A percentile compares a stretch with the other conserved stretches of the same genome.
phyloP scores from a whole-genome alignment of 1,140 invertebrate species.

The Kradibia gibbosae region DNA sequence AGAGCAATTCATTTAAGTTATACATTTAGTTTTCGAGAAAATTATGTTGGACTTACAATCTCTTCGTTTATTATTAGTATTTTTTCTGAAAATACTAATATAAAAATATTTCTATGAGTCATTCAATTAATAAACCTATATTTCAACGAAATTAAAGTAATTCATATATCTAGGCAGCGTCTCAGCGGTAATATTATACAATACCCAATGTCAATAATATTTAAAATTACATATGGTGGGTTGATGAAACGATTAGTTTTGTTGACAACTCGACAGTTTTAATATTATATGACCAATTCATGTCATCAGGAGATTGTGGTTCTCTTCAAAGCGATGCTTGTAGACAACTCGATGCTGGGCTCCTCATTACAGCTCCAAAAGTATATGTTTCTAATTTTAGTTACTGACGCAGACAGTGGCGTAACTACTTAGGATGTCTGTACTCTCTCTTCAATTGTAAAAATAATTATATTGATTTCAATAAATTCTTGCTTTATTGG shows the following conservation, averaged over 20 bases:
- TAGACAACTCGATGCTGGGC: conserved; percentile 59
- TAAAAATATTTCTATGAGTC: not conserved
- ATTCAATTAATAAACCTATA: not conserved
- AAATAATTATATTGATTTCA: not conserved
- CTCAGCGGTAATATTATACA: too few species aligned
- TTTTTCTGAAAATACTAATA: not conserved
- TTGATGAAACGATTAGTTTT: conserved; percentile 17
- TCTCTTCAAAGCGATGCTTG: conserved; percentile 50
- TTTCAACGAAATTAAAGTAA: not conserved
- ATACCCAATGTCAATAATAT: not conserved
- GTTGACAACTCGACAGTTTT: conserved; percentile 51
- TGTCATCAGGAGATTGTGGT: not conserved
- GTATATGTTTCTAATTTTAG: conserved; percentile 57
- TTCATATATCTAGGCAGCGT: too few species aligned
- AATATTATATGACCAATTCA: not conserved
- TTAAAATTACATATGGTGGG: not conserved
- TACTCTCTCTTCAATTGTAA: not conserved
- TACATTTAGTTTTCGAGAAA: not conserved
- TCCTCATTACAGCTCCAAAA: conserved; percentile 48
- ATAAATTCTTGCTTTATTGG: not conserved
- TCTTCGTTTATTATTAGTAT: not conserved
- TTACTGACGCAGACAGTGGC: conserved; percentile 50
- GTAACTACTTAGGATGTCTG: conserved; percentile 39
- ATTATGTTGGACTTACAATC: not conserved
- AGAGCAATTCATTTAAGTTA: not conserved